Conservation (phyloP, 1,140 invertebrate species). For the Formica selysi region DNA sequence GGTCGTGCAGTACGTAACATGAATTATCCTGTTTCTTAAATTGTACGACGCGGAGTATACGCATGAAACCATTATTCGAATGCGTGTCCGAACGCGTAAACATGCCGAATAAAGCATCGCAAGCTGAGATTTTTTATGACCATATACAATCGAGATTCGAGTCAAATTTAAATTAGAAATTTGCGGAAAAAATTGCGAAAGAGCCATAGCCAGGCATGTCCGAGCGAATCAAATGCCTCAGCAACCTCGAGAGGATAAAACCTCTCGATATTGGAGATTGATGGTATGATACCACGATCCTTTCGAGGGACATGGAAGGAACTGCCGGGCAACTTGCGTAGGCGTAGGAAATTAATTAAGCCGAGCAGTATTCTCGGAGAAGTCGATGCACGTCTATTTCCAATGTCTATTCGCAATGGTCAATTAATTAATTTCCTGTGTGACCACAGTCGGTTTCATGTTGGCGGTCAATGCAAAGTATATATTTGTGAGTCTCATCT, state of each 20-base stretch:
- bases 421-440: conserved; percentile 71
- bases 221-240: neutral
- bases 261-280: conserved; percentile 9
- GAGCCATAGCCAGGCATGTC: neutral
- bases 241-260: neutral
- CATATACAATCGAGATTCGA: no score
- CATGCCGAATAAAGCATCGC: conserved; percentile 27
- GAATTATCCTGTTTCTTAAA: conserved; percentile 56
- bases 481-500: neutral
- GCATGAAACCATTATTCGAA: conserved; percentile 48
- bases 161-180: neutral
- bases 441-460: neutral
- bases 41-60: conserved; percentile 25
- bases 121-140: neutral
- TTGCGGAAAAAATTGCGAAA: neutral
- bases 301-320: conserved; percentile 40
- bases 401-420: neutral
- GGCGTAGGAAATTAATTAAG: conserved; percentile 70
- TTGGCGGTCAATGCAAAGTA: neutral
- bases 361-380: conserved; percentile 52
- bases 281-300: conserved; percentile 25
- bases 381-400: conserved; percentile 56
- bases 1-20: conserved; percentile 50
- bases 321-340: conserved; percentile 40
- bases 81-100: conserved; percentile 44